A percentile compares a stretch with the other conserved stretches of the same genome.
These are phyloP conservation scores for Sylvia atricapilla DNA, from an alignment of 2,113 vertebrate genomes.

Conservation along the genomic window DNA sequence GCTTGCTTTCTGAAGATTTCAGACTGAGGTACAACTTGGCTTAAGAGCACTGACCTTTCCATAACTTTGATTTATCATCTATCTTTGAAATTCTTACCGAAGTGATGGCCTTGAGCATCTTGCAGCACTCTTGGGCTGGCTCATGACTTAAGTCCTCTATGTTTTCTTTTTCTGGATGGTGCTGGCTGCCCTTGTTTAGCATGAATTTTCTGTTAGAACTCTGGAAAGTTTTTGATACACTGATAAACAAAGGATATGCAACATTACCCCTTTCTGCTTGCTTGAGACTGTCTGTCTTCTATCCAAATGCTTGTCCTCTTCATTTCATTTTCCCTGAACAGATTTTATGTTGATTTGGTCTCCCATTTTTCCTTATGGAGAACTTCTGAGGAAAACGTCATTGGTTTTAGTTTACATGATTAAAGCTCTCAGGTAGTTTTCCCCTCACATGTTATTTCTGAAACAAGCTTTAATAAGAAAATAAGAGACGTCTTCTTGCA, in stretches of 20 bases:
- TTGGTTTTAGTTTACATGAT: background rate
- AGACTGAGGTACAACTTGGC: background rate
- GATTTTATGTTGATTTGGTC: slow-evolving; percentile 45
- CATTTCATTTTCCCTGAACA: background rate
- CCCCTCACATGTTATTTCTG: slow-evolving; percentile 29
- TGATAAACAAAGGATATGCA: background rate
- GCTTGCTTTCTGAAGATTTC: background rate
- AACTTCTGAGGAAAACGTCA: slow-evolving; percentile 36
- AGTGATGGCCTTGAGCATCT: background rate
- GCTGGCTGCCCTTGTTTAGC: background rate
- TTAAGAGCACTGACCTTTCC: background rate
- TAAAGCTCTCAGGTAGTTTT: slow-evolving; percentile 15
- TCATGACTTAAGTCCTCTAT: background rate
- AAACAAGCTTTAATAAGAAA: slow-evolving; percentile 39
- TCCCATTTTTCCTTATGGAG: slow-evolving; percentile 32
- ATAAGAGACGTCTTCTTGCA: slow-evolving; percentile 16
- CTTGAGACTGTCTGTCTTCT: background rate
- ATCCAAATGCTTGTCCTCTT: background rate
- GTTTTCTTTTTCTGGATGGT: background rate
- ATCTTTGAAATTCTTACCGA: background rate
- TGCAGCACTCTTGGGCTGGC: background rate
- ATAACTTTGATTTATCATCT: background rate
- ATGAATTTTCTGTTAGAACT: background rate
- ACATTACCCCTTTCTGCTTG: background rate
- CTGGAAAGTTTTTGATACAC: background rate